Conservation (phyloP, 2,888 invertebrate species). For the Dolomedes plantarius region DNA sequence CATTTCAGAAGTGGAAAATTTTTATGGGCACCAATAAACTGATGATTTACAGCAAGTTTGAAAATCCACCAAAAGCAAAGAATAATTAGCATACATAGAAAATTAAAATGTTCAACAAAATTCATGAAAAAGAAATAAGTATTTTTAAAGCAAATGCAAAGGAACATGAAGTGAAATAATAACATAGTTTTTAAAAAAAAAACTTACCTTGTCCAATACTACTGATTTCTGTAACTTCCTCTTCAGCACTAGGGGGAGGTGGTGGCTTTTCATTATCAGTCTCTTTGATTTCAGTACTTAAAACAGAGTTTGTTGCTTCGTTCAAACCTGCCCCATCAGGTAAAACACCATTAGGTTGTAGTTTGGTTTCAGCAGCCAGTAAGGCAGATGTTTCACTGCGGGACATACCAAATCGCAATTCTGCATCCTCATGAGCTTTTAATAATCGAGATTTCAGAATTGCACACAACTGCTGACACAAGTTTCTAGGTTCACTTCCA, state of each 20-base stretch:
- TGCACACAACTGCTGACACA: slow-evolving; percentile 82
- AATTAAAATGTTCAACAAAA: no score
- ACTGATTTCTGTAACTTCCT: slow-evolving; percentile 19
- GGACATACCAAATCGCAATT: slow-evolving; percentile 76
- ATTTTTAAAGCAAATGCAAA: no score
- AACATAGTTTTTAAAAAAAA: no score
- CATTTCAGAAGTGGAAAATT: no score
- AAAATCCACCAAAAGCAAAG: no score
- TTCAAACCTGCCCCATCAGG: neutral
- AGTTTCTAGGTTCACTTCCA: slow-evolving; percentile 64
- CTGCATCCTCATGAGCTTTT: slow-evolving; percentile 87
- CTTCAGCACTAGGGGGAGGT: neutral
- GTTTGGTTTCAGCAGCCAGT: slow-evolving; percentile 46
- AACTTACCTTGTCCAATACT: slow-evolving; percentile 63
- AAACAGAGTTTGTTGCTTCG: neutral
- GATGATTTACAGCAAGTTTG: no score
- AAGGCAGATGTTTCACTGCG: slow-evolving; percentile 59
- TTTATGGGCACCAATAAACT: no score
- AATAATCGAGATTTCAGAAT: slow-evolving; percentile 87
- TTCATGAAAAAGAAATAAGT: no score
- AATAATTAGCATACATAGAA: no score
- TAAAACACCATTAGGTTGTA: neutral
- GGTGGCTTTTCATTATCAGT: slow-evolving; percentile 21
- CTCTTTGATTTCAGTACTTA: slow-evolving; percentile 3
- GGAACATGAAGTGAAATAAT: no score